These are phyloP conservation scores for Thecocarcelia acutangulata DNA, from an alignment of 2,888 invertebrate species.

Conservation along the genomic window DNA sequence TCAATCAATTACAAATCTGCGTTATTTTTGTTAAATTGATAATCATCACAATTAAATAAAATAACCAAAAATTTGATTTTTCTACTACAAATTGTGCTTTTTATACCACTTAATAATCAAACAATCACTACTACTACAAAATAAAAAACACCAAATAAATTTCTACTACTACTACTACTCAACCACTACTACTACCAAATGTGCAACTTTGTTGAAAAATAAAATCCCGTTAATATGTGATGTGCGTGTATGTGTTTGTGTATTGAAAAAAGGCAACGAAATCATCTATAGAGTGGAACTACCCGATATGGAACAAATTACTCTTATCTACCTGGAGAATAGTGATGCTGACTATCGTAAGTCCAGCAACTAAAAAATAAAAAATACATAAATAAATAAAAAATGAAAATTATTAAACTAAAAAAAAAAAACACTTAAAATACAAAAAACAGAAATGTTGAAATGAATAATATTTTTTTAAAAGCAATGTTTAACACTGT, in stretches of 20 bases:
- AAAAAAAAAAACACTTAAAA: slow-evolving; percentile 44
- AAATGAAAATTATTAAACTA: slow-evolving; percentile 59
- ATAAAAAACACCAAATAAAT: slow-evolving; percentile 56
- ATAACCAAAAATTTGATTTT: slow-evolving; percentile 68
- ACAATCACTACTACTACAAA: slow-evolving; percentile 52
- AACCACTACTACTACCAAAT: slow-evolving; percentile 43
- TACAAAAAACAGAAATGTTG: slow-evolving; percentile 69
- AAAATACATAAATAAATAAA: slow-evolving; percentile 66
- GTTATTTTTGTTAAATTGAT: slow-evolving; percentile 52
- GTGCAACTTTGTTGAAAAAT: slow-evolving; percentile 35
- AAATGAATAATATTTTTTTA: slow-evolving; percentile 49
- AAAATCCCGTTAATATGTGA: slow-evolving; percentile 43
- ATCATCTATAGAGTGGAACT: slow-evolving; percentile 96
- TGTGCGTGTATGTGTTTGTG: slow-evolving; percentile 50
- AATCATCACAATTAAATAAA: slow-evolving; percentile 55
- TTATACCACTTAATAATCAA: slow-evolving; percentile 58
- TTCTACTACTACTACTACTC: slow-evolving; percentile 55
- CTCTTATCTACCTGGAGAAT: slow-evolving; percentile 96
- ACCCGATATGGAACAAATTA: slow-evolving; percentile 96
- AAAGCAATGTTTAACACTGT: slow-evolving; percentile 71
- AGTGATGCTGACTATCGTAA: slow-evolving; percentile 83
- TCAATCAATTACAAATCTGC: slow-evolving; percentile 57
- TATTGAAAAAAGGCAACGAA: slow-evolving; percentile 84
- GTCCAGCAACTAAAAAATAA: slow-evolving; percentile 80
- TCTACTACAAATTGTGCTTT: slow-evolving; percentile 64